Conservation (phyloP, 2,888 invertebrate genomes). For the Mythimna vitellina region DNA sequence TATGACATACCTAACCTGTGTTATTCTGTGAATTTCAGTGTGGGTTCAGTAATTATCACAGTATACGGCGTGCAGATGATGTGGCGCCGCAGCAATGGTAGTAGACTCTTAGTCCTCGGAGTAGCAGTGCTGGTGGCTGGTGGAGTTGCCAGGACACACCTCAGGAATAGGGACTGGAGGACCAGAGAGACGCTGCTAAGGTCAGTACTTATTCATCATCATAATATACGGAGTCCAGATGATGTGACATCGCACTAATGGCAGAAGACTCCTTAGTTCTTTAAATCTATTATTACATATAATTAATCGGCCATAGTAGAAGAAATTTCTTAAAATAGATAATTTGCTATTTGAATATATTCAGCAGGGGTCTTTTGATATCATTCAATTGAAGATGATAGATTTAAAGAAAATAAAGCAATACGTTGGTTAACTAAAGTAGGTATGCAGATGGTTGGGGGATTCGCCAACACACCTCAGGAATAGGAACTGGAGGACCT, state of each 20-base stretch:
- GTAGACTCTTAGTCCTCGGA: slow-evolving; percentile 87
- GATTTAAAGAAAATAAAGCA: too few relatives aligned
- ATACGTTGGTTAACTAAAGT: too few relatives aligned
- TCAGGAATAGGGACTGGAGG: slow-evolving; percentile 94
- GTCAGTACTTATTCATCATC: slow-evolving; percentile 90
- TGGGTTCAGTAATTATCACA: slow-evolving; percentile 95
- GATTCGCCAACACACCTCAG: slow-evolving; percentile 92
- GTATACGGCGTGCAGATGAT: slow-evolving; percentile 93
- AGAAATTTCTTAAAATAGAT: too few relatives aligned
- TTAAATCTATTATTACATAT: too few relatives aligned
- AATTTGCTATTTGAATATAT: too few relatives aligned
- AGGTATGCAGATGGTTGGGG: slow-evolving; percentile 90
- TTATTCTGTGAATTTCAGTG: slow-evolving; percentile 86
- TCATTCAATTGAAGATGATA: too few relatives aligned
- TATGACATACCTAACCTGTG: too few relatives aligned
- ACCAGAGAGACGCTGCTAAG: slow-evolving; percentile 94
- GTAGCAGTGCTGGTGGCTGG: slow-evolving; percentile 91
- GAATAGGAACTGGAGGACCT: slow-evolving; percentile 94
- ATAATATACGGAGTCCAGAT: slow-evolving; percentile 94
- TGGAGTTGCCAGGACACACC: slow-evolving; percentile 92
- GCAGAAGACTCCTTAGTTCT: slow-evolving; percentile 49
- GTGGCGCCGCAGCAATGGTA: slow-evolving; percentile 87
- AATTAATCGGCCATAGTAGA: too few relatives aligned
- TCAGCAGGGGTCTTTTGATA: too few relatives aligned
- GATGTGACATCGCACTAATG: slow-evolving; percentile 89